Percentiles rank a stretch among this genome's conserved stretches.
Conservation (phyloP, 2,888 invertebrate species). For the Coleophora flavipennella region DNA sequence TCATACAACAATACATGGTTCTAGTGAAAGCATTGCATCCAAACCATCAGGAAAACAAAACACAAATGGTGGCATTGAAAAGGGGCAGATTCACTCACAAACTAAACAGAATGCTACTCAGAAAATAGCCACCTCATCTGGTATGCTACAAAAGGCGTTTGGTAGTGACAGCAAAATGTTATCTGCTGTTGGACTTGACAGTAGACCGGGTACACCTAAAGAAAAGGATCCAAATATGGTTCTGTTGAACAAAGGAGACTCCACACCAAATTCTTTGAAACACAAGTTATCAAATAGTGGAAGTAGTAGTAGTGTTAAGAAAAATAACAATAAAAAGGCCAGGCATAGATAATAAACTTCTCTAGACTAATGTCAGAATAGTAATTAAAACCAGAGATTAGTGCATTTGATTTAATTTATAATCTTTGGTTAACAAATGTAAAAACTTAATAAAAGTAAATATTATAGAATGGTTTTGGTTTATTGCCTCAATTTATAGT, state of each 20-base stretch:
- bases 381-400: too few species aligned
- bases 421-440: too few species aligned
- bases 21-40: constrained; percentile 60
- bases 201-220: constrained; percentile 63
- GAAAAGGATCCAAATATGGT: constrained; percentile 51
- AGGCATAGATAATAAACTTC: constrained; percentile 78
- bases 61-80: constrained; percentile 59
- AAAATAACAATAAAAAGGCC: constrained; percentile 85
- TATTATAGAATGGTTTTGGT: too few species aligned
- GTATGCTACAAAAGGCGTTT: constrained; percentile 56
- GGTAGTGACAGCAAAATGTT: constrained; percentile 56
- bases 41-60: constrained; percentile 67
- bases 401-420: too few species aligned
- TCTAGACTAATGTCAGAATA: too few species aligned
- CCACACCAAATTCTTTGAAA: constrained; percentile 59
- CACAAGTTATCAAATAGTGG: constrained; percentile 62
- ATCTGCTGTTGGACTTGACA: constrained; percentile 52
- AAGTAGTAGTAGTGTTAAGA: constrained; percentile 75
- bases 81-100: constrained; percentile 44
- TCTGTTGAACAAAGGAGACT: constrained; percentile 46
- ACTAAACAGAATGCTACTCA: constrained; percentile 55
- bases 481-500: constrained; percentile 25
- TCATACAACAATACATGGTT: constrained; percentile 66
- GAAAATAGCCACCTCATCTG: constrained; percentile 52
- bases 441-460: too few species aligned